Conservation (phyloP, 37 sponge, comb jelly and placozoan genomes). For the Chondrilla cf. caribensis region DNA sequence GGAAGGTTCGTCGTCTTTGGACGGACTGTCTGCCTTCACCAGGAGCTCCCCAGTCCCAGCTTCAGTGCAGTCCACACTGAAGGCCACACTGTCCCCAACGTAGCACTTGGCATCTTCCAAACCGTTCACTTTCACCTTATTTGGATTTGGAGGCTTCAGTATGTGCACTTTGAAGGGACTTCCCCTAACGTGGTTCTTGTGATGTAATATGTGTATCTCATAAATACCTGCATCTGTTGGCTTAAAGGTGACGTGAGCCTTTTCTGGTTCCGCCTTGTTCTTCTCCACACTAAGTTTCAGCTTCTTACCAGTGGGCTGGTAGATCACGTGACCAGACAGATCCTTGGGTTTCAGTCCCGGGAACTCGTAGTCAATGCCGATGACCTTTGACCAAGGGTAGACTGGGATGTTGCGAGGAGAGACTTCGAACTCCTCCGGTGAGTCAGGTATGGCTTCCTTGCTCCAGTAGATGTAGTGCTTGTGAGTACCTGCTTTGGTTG, state of each 20-base stretch:
- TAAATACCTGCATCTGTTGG: slow-evolving; percentile 56
- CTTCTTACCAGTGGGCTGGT: slow-evolving; percentile 41
- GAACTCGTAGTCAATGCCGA: slow-evolving; percentile 32
- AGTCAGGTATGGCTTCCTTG: slow-evolving; percentile 43
- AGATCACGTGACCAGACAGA: slow-evolving; percentile 48
- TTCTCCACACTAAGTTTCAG: slow-evolving; percentile 62
- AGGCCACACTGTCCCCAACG: slow-evolving; percentile 1
- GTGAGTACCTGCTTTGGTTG: slow-evolving; percentile 53
- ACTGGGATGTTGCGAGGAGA: slow-evolving; percentile 40
- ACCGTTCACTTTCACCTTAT: slow-evolving; percentile 48
- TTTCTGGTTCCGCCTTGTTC: slow-evolving; percentile 39
- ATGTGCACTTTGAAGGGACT: slow-evolving; percentile 25
- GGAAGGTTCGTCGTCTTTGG: slow-evolving; percentile 12
- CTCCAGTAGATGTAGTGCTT: slow-evolving; percentile 49
- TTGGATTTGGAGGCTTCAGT: slow-evolving; percentile 49
- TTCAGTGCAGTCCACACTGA: slow-evolving; percentile 40
- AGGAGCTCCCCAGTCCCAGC: slow-evolving; percentile 71
- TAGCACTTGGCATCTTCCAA: slow-evolving; percentile 32
- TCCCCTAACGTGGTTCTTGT: neutral
- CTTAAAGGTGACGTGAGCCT: slow-evolving; percentile 44
- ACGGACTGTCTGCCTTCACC: slow-evolving; percentile 52
- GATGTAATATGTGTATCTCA: slow-evolving; percentile 30
- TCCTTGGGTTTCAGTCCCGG: slow-evolving; percentile 41
- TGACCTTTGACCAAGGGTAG: slow-evolving; percentile 29
- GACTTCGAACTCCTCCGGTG: slow-evolving; percentile 63